A percentile compares a stretch with the other conserved stretches of the same genome.
Evolutionary conservation across 1,140 invertebrate genomes (phyloP).

Genomic region (Lepidurus packardi): DNA sequence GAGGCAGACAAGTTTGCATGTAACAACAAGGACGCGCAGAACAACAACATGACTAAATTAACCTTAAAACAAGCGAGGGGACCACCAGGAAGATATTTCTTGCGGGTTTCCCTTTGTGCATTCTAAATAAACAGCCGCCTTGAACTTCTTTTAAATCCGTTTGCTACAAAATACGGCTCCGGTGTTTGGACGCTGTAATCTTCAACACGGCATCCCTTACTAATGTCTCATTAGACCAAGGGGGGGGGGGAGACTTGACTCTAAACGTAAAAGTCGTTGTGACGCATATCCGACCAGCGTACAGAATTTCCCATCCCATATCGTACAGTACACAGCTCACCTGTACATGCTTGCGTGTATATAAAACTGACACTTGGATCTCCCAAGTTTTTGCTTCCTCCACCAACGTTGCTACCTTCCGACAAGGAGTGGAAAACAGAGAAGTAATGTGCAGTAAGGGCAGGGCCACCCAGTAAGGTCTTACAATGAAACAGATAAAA

Average conservation of each 20-base stretch:
- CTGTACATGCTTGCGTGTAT: neutral
- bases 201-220: neutral
- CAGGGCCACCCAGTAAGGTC: neutral
- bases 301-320: neutral
- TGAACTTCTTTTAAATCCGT: neutral
- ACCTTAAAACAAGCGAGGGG: neutral
- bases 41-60: slow-evolving; percentile 3
- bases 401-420: neutral
- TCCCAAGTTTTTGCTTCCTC: neutral
- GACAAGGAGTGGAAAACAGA: neutral
- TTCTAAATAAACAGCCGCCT: neutral
- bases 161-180: neutral
- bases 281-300: too few relatives aligned
- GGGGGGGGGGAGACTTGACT: too few relatives aligned
- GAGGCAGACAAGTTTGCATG: neutral
- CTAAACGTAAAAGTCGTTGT: too few relatives aligned
- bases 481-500: neutral
- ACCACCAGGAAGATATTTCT: neutral
- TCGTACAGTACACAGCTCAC: neutral
- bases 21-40: neutral
- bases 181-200: neutral
- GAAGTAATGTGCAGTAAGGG: neutral
- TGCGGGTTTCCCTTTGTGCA: slow-evolving; percentile 20
- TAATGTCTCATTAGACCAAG: too few relatives aligned
- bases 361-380: neutral